phyloP scores from a whole-genome alignment of 2,113 vertebrate species.

The Mesocricetus auratus region DNA sequence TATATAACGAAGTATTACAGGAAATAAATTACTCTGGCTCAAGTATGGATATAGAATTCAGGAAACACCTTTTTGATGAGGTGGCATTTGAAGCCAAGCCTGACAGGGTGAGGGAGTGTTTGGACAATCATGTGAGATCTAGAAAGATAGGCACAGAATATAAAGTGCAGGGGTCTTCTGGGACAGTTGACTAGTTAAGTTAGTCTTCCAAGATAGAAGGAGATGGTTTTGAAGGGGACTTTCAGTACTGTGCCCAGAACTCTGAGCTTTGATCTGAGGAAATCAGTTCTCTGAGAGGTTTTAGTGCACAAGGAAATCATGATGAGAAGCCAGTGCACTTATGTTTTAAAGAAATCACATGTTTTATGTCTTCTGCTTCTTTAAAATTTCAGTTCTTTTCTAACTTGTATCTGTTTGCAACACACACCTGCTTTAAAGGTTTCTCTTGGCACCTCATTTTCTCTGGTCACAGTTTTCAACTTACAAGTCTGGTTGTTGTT shows the following conservation, averaged over 20 bases:
- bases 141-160: neutral
- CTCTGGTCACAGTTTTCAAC: neutral
- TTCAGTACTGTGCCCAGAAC: neutral
- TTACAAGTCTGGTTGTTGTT: neutral
- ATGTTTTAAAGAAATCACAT: conserved; percentile 22
- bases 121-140: neutral
- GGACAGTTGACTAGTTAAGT: neutral
- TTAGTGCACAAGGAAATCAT: neutral
- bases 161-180: neutral
- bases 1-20: neutral
- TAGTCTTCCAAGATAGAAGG: neutral
- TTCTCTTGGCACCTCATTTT: neutral
- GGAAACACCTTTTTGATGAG: neutral
- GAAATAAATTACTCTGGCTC: neutral
- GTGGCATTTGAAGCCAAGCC: conserved; percentile 4
- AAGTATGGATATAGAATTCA: neutral
- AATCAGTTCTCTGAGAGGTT: neutral
- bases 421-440: neutral
- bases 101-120: neutral
- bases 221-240: neutral
- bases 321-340: neutral
- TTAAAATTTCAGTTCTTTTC: conserved; percentile 24
- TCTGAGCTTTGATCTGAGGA: neutral
- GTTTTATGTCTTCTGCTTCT: neutral
- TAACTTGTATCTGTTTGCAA: neutral